Evolutionary conservation across 2,888 invertebrate genomes (phyloP).

Genomic region (Acronicta aceris): DNA sequence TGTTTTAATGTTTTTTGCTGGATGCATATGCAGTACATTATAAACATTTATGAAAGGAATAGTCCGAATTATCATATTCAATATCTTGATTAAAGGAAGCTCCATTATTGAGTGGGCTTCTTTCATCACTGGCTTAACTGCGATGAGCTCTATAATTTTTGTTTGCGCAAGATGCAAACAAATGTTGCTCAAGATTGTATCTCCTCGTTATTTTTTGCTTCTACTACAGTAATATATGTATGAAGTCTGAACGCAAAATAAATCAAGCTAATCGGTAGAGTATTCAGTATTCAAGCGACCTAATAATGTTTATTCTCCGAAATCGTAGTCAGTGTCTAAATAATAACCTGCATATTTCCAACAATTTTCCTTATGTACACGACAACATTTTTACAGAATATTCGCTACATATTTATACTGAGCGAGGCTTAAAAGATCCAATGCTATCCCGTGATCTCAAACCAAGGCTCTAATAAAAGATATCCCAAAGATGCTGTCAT

Average conservation of each 20-base stretch:
- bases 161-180: slow-evolving; percentile 39
- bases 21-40: background rate
- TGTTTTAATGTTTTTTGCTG: background rate
- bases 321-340: slow-evolving; percentile 7
- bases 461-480: slow-evolving; percentile 46
- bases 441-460: slow-evolving; percentile 9
- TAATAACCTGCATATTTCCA: slow-evolving; percentile 17
- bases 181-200: slow-evolving; percentile 37
- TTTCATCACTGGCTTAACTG: slow-evolving; percentile 37
- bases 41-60: background rate
- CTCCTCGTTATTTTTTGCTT: slow-evolving; percentile 4
- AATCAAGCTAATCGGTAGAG: background rate
- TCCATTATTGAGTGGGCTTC: slow-evolving; percentile 29
- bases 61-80: background rate
- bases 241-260: background rate
- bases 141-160: slow-evolving; percentile 38
- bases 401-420: slow-evolving; percentile 18
- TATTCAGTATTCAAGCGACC: slow-evolving; percentile 10
- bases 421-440: slow-evolving; percentile 1
- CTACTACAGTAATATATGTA: background rate
- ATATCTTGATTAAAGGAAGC: slow-evolving; percentile 22
- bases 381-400: slow-evolving; percentile 21
- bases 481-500: slow-evolving; percentile 55
- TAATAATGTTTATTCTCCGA: slow-evolving; percentile 14
- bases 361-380: slow-evolving; percentile 30